Base-by-base conservation (phyloP, 2,113 vertebrate genomes). In the Sander vitreus region DNA sequence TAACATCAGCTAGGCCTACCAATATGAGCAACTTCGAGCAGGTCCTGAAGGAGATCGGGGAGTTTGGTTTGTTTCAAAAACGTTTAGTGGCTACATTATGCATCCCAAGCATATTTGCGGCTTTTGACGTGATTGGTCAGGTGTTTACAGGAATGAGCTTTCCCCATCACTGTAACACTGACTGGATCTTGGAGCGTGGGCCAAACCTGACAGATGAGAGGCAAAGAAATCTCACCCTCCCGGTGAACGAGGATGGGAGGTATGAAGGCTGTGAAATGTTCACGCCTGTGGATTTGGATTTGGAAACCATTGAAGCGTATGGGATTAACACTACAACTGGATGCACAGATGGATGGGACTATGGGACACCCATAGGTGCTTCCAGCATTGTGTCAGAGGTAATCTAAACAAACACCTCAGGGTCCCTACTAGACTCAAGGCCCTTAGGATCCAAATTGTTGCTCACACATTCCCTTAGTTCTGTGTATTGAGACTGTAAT, bases 31-130 rank as follows among this genome's bases (percentile, higher is more conserved):
- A 87, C 0, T 90, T 97, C 0, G 85, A 89, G 15, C 88, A 97
- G 68, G 88, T 97, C 76, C 82, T 97, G 48, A 91, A 91, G 36
- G 94, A 93, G 23, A 83, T 96, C 0, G 97, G 96, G 0, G 96
- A 95, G 72, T 98, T 97, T 33, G 96, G 97, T 21, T 73, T 76
- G 0, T 97, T 97, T 73, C 97, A 99, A 91, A 91, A 95, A 55
- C 73, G 88, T 47, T 65, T 98, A 71, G 71, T 97, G 50, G 62
- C 95, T 30, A 62, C 93, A 1, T 73, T 96, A 10, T 84, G 93
- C 53, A 12, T 97, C 33, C 93, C 95, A 89, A 53, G 88, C 73
- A 19, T 94, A 86, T 88, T 93, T 85, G 16, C 73, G 0, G 78
- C 94, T 3, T 97, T 97, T 66, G 96, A 96, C 58, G 83, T 97